These are phyloP conservation scores for Ahaetulla prasina DNA, from an alignment of 2,113 vertebrate genomes.

Conservation along the genomic window DNA sequence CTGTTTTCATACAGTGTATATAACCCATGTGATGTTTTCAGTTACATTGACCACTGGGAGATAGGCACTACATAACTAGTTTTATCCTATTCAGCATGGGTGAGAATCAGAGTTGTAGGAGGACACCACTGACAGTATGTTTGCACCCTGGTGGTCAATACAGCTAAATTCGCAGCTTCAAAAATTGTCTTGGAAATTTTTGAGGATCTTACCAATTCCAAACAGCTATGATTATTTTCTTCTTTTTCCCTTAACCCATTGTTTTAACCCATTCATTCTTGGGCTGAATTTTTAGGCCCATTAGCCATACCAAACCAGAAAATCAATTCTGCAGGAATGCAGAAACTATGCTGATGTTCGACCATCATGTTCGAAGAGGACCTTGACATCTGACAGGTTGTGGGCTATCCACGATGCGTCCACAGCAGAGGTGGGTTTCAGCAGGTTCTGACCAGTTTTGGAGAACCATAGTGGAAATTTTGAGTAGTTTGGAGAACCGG, in stretches of 20 bases:
- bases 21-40: not conserved
- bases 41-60: not conserved
- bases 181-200: not conserved
- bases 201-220: not conserved
- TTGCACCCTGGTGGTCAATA: not conserved
- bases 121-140: not conserved
- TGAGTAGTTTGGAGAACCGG: too few relatives aligned
- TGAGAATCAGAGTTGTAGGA: not conserved
- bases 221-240: not conserved
- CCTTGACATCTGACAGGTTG: too few relatives aligned
- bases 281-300: not conserved
- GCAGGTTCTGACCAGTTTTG: too few relatives aligned
- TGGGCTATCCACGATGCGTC: too few relatives aligned
- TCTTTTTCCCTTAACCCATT: not conserved
- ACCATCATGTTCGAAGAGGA: too few relatives aligned
- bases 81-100: not conserved
- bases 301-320: not conserved
- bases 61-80: not conserved
- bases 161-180: not conserved
- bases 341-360: too few relatives aligned
- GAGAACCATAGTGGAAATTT: too few relatives aligned
- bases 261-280: not conserved
- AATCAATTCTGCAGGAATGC: not conserved
- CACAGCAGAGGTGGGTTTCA: too few relatives aligned
- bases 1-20: not conserved